These are phyloP conservation scores for Notamacropus eugenii DNA, from an alignment of 2,797 vertebrate genomes.

Conservation along the genomic window DNA sequence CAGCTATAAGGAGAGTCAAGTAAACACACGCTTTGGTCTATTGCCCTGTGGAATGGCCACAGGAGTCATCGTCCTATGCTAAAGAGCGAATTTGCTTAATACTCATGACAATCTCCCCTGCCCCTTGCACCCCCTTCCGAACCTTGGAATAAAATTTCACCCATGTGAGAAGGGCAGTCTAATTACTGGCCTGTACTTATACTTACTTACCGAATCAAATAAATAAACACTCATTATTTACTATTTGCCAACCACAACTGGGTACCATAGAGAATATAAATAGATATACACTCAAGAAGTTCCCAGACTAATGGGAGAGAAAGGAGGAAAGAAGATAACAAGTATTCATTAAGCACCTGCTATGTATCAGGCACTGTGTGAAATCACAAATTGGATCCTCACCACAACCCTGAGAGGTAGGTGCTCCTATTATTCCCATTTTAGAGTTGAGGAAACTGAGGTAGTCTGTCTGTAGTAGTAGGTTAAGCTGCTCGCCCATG, in stretches of 20 bases:
- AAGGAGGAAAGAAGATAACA: neutral
- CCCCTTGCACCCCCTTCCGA: neutral
- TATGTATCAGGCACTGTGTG: neutral
- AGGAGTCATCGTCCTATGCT: rapidly evolving
- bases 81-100: rapidly evolving
- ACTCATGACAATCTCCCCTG: neutral
- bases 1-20: neutral
- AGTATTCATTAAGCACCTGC: neutral
- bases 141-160: too few species aligned
- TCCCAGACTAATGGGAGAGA: neutral
- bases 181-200: neutral
- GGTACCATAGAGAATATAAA: neutral
- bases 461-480: neutral
- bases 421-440: neutral
- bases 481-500: neutral
- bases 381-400: neutral
- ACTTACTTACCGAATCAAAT: neutral
- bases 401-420: neutral
- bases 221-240: rapidly evolving
- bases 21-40: neutral
- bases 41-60: rapidly evolving
- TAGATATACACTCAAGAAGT: neutral
- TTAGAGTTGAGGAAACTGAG: neutral
- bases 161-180: neutral
- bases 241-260: rapidly evolving